Evolutionary conservation across 2,113 vertebrate genomes (phyloP), one percentile per base, ranked within the genome.

Genomic region (Cryptotis parvus): DNA sequence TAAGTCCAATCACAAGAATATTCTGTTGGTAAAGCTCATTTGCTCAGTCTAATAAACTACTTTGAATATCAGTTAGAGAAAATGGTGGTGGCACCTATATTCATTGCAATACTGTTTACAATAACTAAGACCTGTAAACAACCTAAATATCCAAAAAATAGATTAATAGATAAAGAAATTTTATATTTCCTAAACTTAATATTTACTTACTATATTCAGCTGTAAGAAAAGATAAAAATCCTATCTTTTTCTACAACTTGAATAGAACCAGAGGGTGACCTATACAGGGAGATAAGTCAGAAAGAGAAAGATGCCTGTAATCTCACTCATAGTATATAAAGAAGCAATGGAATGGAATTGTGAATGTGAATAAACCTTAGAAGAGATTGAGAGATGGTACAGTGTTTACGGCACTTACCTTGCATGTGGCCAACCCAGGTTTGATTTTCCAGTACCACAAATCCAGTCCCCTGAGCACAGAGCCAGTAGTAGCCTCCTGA

Each of bases 11-110:
- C 22, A 41, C 41, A 74, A 63, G 35, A 33, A 66, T 78, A 78
- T 84, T 84, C 35, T n/a, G 24, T 45, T 74, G 79, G 31, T 66
- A 79, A 58, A 73, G 52, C 31, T 84, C 65, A 31, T 80, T 73
- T 85, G 68, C 68, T 49, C 58, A 61, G 55, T 58, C 55, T 39
- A 79, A 65, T 80, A 74, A 84, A 85, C 58, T 33, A 29, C 79
- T 90, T 90, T 90, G 75, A 93, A 75, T 85, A 68, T 16, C 43
- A 16, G 35, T n/a, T 66, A 39, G 55, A 68, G 33, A 65, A 37
- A 80, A 55, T 58, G 33, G 69, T 93, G 61, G 2, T 82, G n/a
- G 33, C 24, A 39, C 55, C 55, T 58, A 24, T 58, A 6, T 58
- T 58, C 55, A 58, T 58, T 58, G 22, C 55, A 58, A 24, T 6